Percentiles rank a stretch among this genome's conserved stretches.
These are phyloP conservation scores for Stictocephala bisonia DNA, from an alignment of 2,888 invertebrate species.

Conservation along the genomic window DNA sequence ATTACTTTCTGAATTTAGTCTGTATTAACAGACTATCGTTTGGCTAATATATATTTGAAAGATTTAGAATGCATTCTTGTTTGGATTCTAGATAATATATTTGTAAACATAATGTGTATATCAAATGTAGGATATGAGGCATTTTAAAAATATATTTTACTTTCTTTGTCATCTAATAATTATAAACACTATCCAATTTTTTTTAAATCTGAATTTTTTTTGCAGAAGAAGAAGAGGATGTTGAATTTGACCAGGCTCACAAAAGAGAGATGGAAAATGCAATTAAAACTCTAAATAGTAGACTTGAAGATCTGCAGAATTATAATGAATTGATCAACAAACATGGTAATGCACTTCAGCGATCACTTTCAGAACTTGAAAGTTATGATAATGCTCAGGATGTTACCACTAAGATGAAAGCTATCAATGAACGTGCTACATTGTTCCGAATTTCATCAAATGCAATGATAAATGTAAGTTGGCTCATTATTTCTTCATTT, in stretches of 20 bases:
- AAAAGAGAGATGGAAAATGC: constrained; percentile 68
- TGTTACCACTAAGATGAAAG: constrained; percentile 81
- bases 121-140: too few relatives aligned
- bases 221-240: constrained; percentile 76
- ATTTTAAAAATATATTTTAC: too few relatives aligned
- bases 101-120: too few relatives aligned
- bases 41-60: too few relatives aligned
- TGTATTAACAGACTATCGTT: too few relatives aligned
- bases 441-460: constrained; percentile 96
- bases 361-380: constrained; percentile 83
- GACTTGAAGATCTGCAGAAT: constrained; percentile 90
- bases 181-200: too few relatives aligned
- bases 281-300: constrained; percentile 73
- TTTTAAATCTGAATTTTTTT: too few relatives aligned
- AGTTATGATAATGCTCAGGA: constrained; percentile 71
- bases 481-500: too few relatives aligned
- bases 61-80: too few relatives aligned
- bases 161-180: too few relatives aligned
- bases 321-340: constrained; percentile 92
- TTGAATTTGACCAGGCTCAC: constrained; percentile 74
- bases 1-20: too few relatives aligned
- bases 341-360: constrained; percentile 86
- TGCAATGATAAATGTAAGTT: constrained; percentile 92
- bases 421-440: constrained; percentile 92
- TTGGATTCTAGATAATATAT: too few relatives aligned